Conservation (phyloP, 2,888 invertebrate species). For the Pheosia tremula region DNA sequence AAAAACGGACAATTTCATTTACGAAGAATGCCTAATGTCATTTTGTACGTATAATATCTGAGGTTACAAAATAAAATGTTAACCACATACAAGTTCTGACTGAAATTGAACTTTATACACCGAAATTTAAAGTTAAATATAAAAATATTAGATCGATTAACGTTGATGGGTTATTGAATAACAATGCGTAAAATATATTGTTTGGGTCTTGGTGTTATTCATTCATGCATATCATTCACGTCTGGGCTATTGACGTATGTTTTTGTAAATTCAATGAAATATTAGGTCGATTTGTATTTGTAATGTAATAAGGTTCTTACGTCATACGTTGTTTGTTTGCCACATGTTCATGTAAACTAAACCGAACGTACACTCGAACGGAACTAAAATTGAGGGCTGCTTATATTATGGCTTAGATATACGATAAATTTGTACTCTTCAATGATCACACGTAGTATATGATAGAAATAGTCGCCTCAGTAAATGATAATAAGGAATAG, state of each 20-base stretch:
- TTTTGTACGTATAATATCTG: conserved; percentile 8
- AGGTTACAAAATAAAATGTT: neutral
- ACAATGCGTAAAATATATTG: neutral
- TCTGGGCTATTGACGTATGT: neutral
- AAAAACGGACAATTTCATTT: conserved; percentile 15
- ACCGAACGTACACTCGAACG: too few relatives aligned
- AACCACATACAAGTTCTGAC: neutral
- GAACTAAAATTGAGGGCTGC: too few relatives aligned
- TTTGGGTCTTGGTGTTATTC: neutral
- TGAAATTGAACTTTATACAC: neutral
- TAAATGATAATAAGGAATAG: too few relatives aligned
- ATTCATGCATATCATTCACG: conserved; percentile 3
- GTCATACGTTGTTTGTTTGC: too few relatives aligned
- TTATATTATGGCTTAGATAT: too few relatives aligned
- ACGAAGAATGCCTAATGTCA: conserved; percentile 18
- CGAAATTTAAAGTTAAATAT: neutral
- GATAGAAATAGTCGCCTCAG: too few relatives aligned
- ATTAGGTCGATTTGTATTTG: neutral
- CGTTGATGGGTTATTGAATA: conserved; percentile 1
- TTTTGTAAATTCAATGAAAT: neutral
- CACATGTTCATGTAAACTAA: too few relatives aligned
- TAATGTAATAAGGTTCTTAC: neutral
- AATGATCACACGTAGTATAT: too few relatives aligned
- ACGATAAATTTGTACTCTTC: too few relatives aligned
- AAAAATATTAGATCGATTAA: neutral